Evolutionary conservation across 1,140 invertebrate species (phyloP).

Genomic region (Drosophila virilis): DNA sequence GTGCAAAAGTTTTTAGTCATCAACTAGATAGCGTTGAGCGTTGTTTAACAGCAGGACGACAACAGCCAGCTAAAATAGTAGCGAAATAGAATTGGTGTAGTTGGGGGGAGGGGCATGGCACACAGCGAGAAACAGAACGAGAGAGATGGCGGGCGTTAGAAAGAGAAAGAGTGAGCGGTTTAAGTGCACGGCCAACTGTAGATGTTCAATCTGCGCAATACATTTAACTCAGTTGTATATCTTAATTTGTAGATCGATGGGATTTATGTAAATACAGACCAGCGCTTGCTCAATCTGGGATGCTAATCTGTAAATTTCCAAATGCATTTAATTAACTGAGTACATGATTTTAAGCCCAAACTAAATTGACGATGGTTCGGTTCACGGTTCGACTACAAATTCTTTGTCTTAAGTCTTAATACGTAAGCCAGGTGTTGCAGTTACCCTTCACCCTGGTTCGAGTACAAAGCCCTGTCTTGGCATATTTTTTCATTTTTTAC

Average conservation of each 20-base stretch:
- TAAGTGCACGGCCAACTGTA: neutral
- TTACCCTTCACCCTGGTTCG: too few relatives aligned
- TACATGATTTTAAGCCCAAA: neutral
- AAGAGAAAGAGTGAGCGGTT: neutral
- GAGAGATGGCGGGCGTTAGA: neutral
- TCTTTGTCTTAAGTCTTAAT: too few relatives aligned
- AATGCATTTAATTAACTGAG: neutral
- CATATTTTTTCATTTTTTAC: too few relatives aligned
- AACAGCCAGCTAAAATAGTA: conserved; percentile 12
- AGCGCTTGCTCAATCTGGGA: conserved; percentile 1
- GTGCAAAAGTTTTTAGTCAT: conserved; percentile 72
- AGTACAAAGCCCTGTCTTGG: too few relatives aligned
- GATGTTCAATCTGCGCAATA: neutral
- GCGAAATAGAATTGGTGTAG: neutral
- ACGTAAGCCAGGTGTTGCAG: too few relatives aligned
- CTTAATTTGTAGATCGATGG: conserved; percentile 20
- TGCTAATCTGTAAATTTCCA: neutral
- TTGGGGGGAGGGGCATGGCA: neutral
- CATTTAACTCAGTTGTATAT: neutral
- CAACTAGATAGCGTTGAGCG: conserved; percentile 73
- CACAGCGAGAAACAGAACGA: conserved; percentile 15
- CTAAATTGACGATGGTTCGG: too few relatives aligned
- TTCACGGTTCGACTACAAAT: too few relatives aligned
- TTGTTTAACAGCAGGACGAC: conserved; percentile 64
- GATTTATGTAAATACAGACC: neutral